Conservation (phyloP, 2,113 vertebrate species). For the Turdus rufiventris region DNA sequence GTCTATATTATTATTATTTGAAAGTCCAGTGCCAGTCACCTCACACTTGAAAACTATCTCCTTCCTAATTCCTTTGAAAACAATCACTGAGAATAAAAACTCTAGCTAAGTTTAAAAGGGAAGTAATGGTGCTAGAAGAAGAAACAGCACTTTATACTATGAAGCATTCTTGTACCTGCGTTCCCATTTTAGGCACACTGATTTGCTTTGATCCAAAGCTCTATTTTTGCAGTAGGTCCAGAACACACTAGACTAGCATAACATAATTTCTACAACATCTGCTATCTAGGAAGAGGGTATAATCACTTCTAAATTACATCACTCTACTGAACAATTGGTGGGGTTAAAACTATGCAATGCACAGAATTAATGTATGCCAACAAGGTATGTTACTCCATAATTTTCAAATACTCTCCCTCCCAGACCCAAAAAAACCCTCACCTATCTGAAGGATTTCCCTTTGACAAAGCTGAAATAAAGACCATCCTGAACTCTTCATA, state of each 20-base stretch:
- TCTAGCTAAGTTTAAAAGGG: background rate
- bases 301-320: background rate
- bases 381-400: background rate
- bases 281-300: background rate
- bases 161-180: background rate
- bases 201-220: background rate
- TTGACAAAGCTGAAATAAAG: slow-evolving; percentile 17
- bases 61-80: background rate
- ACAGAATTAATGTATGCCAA: background rate
- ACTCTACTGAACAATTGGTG: background rate
- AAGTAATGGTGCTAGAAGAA: background rate
- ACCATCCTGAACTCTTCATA: background rate
- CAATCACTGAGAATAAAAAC: background rate
- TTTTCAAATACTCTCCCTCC: background rate
- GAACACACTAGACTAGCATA: background rate
- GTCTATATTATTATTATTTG: background rate
- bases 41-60: background rate
- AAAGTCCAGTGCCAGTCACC: background rate
- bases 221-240: background rate
- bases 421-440: background rate
- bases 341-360: background rate
- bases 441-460: slow-evolving; percentile 10
- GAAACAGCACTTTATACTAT: background rate
- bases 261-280: background rate
- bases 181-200: background rate